Evolutionary conservation across 2,888 invertebrate species (phyloP).

Genomic region (Leucophenga maculata): DNA sequence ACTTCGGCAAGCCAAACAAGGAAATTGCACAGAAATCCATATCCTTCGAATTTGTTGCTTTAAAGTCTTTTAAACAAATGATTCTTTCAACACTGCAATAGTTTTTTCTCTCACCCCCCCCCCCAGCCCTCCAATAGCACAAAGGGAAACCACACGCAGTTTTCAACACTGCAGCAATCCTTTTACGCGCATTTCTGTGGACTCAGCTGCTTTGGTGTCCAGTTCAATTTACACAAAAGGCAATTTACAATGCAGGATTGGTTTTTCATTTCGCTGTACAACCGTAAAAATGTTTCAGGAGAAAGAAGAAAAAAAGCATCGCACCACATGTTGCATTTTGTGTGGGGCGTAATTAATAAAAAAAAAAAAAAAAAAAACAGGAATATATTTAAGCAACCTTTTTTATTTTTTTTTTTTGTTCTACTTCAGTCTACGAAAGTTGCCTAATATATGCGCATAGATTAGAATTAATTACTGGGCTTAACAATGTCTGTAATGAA

Average conservation of each 20-base stretch:
- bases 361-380: not conserved
- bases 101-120: too few relatives aligned
- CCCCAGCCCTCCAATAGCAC: not conserved
- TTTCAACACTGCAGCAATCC: too few relatives aligned
- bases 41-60: too few relatives aligned
- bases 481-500: constrained; percentile 11
- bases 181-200: not conserved
- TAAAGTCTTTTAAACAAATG: too few relatives aligned
- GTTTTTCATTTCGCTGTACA: not conserved
- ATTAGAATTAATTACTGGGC: constrained; percentile 50
- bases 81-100: not conserved
- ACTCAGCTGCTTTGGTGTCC: constrained; percentile 15
- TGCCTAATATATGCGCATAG: constrained; percentile 58
- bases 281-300: not conserved
- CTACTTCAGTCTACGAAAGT: too few relatives aligned
- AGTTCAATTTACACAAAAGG: constrained; percentile 14
- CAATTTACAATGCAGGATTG: not conserved
- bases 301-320: not conserved
- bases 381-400: not conserved
- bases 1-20: too few relatives aligned
- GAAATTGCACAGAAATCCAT: too few relatives aligned
- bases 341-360: not conserved
- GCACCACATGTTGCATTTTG: constrained; percentile 55
- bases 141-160: too few relatives aligned
- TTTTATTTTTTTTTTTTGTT: too few relatives aligned